A percentile compares a stretch with the other conserved stretches of the same genome.
Conservation (phyloP, 2,113 vertebrate species). For the Chauna torquata region DNA sequence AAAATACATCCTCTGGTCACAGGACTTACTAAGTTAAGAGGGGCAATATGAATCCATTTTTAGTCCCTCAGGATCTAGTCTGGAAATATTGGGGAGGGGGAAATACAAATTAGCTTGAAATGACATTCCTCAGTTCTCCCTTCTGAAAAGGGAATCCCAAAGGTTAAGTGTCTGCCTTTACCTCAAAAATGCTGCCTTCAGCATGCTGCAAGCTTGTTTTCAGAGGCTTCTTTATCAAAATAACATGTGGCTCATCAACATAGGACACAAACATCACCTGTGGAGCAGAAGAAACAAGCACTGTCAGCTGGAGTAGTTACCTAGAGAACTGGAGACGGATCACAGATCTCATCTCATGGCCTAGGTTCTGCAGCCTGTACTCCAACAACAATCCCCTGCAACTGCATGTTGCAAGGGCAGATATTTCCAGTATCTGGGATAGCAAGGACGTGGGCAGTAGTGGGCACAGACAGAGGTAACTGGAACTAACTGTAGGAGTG, state of each 20-base stretch:
- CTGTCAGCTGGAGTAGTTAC: not conserved
- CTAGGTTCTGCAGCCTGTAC: not conserved
- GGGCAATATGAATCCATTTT: not conserved
- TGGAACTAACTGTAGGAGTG: not conserved
- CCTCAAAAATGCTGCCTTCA: conserved; percentile 64
- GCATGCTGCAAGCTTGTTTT: conserved; percentile 77
- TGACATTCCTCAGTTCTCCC: conserved; percentile 36
- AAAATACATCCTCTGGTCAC: not conserved
- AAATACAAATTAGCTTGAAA: not conserved
- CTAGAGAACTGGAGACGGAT: not conserved
- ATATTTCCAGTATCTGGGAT: not conserved
- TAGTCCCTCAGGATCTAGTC: conserved; percentile 34
- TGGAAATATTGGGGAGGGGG: not conserved
- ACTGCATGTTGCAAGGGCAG: not conserved
- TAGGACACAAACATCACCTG: conserved; percentile 80
- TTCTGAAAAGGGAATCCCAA: not conserved
- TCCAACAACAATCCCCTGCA: not conserved
- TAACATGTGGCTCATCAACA: conserved; percentile 79
- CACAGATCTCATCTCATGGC: not conserved
- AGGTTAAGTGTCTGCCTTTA: conserved; percentile 8
- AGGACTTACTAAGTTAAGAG: not conserved
- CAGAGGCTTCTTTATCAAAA: conserved; percentile 73
- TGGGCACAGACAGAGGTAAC: not conserved
- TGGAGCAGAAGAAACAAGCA: not conserved
- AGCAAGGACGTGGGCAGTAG: not conserved